Base-by-base conservation (phyloP, 2,113 vertebrate genomes). In the Hippocampus zosterae region DNA sequence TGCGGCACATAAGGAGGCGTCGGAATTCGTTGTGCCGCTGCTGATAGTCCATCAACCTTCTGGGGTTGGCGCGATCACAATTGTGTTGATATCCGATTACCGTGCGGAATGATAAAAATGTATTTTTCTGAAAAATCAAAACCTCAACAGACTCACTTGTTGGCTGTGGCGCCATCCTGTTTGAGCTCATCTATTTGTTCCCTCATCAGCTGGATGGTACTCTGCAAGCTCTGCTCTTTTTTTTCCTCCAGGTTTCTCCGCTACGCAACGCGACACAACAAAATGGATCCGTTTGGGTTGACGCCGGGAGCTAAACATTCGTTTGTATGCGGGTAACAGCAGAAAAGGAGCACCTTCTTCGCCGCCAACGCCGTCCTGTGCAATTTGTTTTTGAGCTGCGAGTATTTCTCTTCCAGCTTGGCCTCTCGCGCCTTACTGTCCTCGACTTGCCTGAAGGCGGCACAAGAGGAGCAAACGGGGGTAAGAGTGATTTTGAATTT, bases 21-120 rank as follows among this genome's bases (percentile, higher is more conserved):
- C 93, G 93, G 79, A 99, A 98, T 77, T 97, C 95, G 15, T 93
- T 92, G 85, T 98, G 96, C 53, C 94, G 88, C n/a, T 93, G 93
- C 67, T 96, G 96, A 75, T 97, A 88, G 72, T 98, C 96, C 85
- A 94, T 96, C 0, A 98, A 78, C 60, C 90, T 92, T 76, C 91
- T 93, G 75, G 91, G 91, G 73, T 97, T 37, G 92, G 1, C 90
- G 90, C 5, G 11, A 33, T 18, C n/a, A 27, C 6, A 16, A 27
- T 46, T 65, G 9, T 2, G 12, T 64, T 42, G 5, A 12, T 15
- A 33, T 60, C 15, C 3, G 6, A 37, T 60, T 2, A 19, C 16
- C 19, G 33, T 18, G 15, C 19, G 15, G 8, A 53, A 53, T 53
- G 2, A 48, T n/a, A 19, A 8, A 21, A 2, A n/a, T 21, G 19